Percentiles rank a stretch among this genome's conserved stretches.
Evolutionary conservation across 2,797 vertebrate species (phyloP).

Genomic region (Cephalopachus bancanus): DNA sequence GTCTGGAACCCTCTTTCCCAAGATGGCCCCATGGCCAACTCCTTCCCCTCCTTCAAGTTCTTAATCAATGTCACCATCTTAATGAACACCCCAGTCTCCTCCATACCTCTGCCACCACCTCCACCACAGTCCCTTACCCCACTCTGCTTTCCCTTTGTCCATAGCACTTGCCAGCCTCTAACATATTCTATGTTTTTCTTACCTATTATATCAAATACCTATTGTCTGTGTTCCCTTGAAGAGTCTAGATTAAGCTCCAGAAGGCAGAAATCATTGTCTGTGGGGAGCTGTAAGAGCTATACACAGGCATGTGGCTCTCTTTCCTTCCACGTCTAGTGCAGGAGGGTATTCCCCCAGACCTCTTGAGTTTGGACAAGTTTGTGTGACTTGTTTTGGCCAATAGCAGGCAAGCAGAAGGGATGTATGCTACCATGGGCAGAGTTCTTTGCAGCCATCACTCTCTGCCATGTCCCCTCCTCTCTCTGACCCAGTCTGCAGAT

Average conservation of each 20-base stretch:
- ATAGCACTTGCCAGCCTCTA: background rate
- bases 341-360: background rate
- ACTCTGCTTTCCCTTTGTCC: background rate
- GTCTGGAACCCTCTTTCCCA: background rate
- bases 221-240: background rate
- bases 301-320: background rate
- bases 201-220: background rate
- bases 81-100: background rate
- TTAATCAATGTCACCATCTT: background rate
- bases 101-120: accelerated
- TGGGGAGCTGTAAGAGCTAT: background rate
- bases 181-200: background rate
- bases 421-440: background rate
- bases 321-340: background rate
- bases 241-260: background rate
- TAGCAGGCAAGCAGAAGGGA: background rate
- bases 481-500: background rate
- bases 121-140: no score
- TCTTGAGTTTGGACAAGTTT: background rate
- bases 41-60: background rate
- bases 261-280: background rate
- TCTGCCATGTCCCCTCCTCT: background rate
- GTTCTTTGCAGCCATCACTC: background rate
- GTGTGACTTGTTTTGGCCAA: background rate
- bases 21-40: background rate